Evolutionary conservation across 1,140 invertebrate species (phyloP).

Genomic region (Marisa cornuarietis): DNA sequence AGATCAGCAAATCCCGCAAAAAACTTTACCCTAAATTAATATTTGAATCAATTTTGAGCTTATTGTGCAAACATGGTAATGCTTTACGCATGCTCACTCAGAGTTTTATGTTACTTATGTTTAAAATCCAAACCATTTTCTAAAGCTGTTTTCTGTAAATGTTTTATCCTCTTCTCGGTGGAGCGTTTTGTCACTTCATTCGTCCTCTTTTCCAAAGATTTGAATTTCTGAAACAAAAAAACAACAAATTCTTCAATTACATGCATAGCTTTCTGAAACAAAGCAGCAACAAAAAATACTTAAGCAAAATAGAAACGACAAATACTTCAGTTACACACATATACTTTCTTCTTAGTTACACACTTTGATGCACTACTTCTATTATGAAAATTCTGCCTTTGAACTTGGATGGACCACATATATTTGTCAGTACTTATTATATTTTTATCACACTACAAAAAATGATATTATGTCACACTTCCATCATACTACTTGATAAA

Average conservation of each 20-base stretch:
- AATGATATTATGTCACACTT: no score
- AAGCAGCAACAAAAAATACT: no score
- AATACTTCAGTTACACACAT: no score
- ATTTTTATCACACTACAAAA: no score
- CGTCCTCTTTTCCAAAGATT: slow-evolving; percentile 50
- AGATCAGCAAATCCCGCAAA: not conserved
- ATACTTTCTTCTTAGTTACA: no score
- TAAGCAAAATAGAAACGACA: no score
- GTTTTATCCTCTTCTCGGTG: slow-evolving; percentile 52
- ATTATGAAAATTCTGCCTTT: no score
- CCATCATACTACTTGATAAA: no score
- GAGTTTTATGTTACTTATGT: not conserved
- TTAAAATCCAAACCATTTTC: slow-evolving; percentile 41
- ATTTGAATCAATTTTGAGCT: not conserved
- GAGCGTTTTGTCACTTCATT: slow-evolving; percentile 50
- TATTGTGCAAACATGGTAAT: not conserved
- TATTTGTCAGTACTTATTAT: no score
- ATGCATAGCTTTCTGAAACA: no score
- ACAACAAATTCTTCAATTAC: not conserved
- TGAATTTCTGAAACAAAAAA: slow-evolving; percentile 48
- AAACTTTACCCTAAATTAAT: not conserved
- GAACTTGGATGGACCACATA: no score
- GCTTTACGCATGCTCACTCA: not conserved
- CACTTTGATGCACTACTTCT: no score
- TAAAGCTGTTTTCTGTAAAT: slow-evolving; percentile 45